Evolutionary conservation across 1,140 invertebrate genomes (phyloP).

Genomic region (Drosophila elegans): DNA sequence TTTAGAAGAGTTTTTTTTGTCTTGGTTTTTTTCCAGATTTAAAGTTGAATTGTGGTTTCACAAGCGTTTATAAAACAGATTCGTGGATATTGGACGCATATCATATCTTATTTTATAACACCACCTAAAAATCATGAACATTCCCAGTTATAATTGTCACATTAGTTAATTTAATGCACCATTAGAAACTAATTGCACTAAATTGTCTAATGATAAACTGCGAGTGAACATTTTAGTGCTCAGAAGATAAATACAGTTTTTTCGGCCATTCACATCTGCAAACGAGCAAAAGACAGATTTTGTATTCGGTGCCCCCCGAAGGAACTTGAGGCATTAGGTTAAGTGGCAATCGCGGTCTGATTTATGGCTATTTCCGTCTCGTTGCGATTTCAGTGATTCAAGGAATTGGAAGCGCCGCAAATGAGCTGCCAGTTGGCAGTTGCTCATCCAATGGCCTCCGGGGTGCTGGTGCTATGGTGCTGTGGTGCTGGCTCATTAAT

Average conservation of each 20-base stretch:
- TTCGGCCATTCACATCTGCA: conserved; percentile 6
- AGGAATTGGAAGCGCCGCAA: conserved; percentile 83
- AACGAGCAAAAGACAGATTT: conserved; percentile 10
- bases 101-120: too few species aligned
- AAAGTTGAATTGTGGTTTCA: too few species aligned
- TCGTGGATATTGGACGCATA: too few species aligned
- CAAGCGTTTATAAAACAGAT: too few species aligned
- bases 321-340: conserved; percentile 61
- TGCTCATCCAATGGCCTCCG: conserved; percentile 39
- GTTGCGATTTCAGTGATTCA: conserved; percentile 83
- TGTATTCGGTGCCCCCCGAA: not conserved
- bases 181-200: not conserved
- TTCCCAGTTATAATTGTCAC: too few species aligned
- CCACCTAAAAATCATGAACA: too few species aligned
- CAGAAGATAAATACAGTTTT: not conserved
- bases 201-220: not conserved
- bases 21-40: too few species aligned
- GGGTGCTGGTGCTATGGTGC: conserved; percentile 7
- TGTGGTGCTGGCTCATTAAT: conserved; percentile 57
- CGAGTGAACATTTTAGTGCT: not conserved
- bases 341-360: conserved; percentile 75
- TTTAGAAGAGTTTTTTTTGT: too few species aligned
- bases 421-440: conserved; percentile 75
- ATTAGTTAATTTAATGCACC: not conserved
- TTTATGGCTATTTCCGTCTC: conserved; percentile 83